These are phyloP conservation scores for Pipistrellus kuhlii DNA, from an alignment of 2,797 vertebrate species.

Conservation along the genomic window DNA sequence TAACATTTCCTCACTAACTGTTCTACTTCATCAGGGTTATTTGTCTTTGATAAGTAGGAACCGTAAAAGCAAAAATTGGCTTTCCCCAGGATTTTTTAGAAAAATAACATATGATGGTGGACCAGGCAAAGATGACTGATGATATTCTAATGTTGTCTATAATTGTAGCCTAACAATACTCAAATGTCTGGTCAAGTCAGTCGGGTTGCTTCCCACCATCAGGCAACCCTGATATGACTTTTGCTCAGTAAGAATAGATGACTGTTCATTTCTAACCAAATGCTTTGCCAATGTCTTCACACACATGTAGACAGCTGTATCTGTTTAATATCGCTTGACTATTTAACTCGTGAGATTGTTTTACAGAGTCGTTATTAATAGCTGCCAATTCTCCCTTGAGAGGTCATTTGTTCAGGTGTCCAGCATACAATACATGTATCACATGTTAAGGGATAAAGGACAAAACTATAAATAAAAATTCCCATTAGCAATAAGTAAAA, in stretches of 20 bases:
- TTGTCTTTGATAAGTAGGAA: neutral
- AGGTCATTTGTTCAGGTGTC: neutral
- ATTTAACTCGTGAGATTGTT: neutral
- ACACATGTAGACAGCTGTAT: neutral
- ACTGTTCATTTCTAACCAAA: neutral
- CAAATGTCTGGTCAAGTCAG: neutral
- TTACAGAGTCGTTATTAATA: neutral
- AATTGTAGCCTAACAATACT: neutral
- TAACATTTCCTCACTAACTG: neutral
- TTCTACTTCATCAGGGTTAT: neutral
- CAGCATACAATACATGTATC: neutral
- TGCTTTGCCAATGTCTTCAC: neutral
- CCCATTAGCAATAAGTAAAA: neutral
- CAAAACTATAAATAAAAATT: neutral
- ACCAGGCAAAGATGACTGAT: neutral
- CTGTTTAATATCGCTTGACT: neutral
- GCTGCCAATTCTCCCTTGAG: neutral
- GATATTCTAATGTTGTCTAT: neutral
- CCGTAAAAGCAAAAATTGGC: neutral
- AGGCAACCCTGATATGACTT: neutral
- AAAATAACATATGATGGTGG: neutral
- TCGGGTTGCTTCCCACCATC: neutral
- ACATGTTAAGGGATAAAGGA: neutral
- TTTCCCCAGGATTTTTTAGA: neutral
- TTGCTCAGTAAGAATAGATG: neutral